Evolutionary conservation across 1,140 invertebrate genomes (phyloP).

Genomic region (Stegodyphus dumicola): DNA sequence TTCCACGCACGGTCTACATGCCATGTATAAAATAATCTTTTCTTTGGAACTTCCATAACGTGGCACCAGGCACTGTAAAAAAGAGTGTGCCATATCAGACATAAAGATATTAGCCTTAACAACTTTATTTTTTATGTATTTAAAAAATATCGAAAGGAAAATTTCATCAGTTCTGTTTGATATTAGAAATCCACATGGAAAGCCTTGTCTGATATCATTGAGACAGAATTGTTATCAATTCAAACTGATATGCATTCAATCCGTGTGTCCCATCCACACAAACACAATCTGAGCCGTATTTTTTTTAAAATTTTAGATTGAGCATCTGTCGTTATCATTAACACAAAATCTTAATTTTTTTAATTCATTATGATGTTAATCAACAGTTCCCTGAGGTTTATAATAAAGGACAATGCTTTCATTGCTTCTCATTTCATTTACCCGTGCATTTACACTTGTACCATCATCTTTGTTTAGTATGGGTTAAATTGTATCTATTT

Average conservation of each 20-base stretch:
- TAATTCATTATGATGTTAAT: not conserved
- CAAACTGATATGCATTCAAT: constrained; percentile 20
- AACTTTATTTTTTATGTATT: not conserved
- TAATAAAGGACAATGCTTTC: not conserved
- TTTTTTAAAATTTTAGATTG: constrained; percentile 1
- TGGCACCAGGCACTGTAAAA: constrained; percentile 7
- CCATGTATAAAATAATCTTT: not conserved
- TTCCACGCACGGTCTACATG: constrained; percentile 29
- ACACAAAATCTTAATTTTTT: constrained; percentile 8
- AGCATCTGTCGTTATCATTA: constrained; percentile 12
- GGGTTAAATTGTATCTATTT: not conserved
- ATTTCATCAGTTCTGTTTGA: not conserved
- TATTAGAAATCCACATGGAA: constrained; percentile 14
- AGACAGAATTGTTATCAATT: not conserved
- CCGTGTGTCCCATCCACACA: constrained; percentile 17
- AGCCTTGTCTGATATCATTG: constrained; percentile 15
- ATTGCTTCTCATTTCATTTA: not conserved
- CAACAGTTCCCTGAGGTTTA: not conserved
- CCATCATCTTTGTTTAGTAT: constrained; percentile 4
- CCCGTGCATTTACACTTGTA: not conserved
- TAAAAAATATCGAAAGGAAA: not conserved
- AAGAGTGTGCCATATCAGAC: constrained; percentile 30
- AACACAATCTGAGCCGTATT: constrained; percentile 4
- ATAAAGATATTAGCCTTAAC: constrained; percentile 4
- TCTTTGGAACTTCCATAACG: not conserved